Conservation (phyloP, 2,888 invertebrate species). For the Zonitis immaculata region DNA sequence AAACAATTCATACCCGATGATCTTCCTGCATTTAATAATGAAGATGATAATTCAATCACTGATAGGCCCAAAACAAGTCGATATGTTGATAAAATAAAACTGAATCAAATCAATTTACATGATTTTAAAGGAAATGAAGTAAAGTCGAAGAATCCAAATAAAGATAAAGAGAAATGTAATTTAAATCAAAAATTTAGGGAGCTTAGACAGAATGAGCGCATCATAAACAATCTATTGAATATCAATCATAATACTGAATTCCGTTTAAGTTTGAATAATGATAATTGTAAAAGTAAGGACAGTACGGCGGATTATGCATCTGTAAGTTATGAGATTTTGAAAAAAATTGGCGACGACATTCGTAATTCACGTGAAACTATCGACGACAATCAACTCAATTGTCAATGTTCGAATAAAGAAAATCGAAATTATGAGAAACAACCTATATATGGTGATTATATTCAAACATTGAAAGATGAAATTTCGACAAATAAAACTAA, state of each 20-base stretch:
- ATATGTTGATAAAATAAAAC: neutral
- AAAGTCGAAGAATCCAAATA: neutral
- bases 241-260: neutral
- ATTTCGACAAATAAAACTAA: conserved; percentile 12
- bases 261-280: neutral
- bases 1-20: neutral
- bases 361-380: conserved; percentile 1
- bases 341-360: neutral
- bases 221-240: neutral
- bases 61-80: neutral
- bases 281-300: neutral
- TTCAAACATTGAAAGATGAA: conserved; percentile 25
- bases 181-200: too few relatives aligned
- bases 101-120: neutral
- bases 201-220: too few relatives aligned
- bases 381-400: neutral
- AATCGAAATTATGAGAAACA: conserved; percentile 17
- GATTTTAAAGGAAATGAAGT: neutral
- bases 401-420: conserved; percentile 7
- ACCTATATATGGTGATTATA: conserved; percentile 8
- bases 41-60: neutral
- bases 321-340: neutral
- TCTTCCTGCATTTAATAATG: conserved; percentile 5
- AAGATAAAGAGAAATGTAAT: neutral
- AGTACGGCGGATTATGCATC: neutral